A percentile compares a stretch with the other conserved stretches of the same genome.
Conservation (phyloP, 2,888 invertebrate species). For the Macrophya alboannulata region DNA sequence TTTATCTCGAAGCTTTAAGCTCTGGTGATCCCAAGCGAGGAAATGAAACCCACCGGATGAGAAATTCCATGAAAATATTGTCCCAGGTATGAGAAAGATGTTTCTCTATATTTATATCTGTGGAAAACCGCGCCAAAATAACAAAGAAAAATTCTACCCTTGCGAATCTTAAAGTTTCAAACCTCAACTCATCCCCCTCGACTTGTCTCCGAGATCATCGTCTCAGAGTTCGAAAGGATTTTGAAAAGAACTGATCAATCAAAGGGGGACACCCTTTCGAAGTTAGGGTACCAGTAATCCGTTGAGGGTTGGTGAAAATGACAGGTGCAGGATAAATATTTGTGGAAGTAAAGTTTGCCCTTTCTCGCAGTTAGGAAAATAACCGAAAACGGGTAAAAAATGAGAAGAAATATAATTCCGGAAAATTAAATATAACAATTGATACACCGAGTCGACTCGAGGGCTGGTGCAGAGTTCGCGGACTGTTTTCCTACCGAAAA, state of each 20-base stretch:
- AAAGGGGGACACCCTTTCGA: slow-evolving; percentile 10
- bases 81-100: neutral
- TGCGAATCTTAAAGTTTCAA: neutral
- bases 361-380: neutral
- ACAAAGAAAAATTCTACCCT: neutral
- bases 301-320: slow-evolving; percentile 44
- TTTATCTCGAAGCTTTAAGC: slow-evolving; percentile 40
- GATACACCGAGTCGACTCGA: neutral
- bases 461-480: neutral
- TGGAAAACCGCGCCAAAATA: neutral
- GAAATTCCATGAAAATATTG: neutral
- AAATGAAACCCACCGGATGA: slow-evolving; percentile 20
- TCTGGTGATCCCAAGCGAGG: slow-evolving; percentile 23
- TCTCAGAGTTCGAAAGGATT: neutral
- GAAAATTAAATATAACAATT: neutral
- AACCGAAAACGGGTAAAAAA: neutral
- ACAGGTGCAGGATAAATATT: slow-evolving; percentile 47
- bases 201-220: neutral
- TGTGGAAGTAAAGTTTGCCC: slow-evolving; percentile 17
- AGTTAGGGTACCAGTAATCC: slow-evolving; percentile 29
- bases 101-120: neutral
- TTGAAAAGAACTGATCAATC: slow-evolving; percentile 41
- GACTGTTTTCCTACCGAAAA: neutral
- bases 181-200: neutral
- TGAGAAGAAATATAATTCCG: neutral